Conservation (phyloP, 1,140 invertebrate species). For the Pogonus chalceus region DNA sequence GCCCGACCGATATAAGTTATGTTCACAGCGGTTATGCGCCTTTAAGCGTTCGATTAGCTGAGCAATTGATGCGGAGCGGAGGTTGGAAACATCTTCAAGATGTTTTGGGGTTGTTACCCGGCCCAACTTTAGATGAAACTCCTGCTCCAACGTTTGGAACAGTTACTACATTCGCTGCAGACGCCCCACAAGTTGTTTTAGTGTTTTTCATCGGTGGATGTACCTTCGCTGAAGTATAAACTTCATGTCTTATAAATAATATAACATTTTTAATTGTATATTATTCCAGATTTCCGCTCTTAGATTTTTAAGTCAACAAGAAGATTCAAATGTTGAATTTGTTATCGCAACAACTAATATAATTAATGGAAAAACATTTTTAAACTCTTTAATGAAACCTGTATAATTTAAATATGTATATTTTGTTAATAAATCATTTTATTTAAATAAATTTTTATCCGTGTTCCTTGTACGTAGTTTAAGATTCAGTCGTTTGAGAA, state of each 20-base stretch:
- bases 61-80: constrained; percentile 73
- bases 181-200: constrained; percentile 68
- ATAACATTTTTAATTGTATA: neutral
- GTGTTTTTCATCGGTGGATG: constrained; percentile 95
- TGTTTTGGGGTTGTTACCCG: constrained; percentile 47
- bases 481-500: too few species aligned
- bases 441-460: too few species aligned
- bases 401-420: neutral
- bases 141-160: constrained; percentile 19
- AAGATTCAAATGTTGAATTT: constrained; percentile 87
- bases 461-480: too few species aligned
- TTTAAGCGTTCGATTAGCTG: constrained; percentile 77
- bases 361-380: constrained; percentile 80
- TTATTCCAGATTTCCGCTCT: constrained; percentile 66
- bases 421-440: too few species aligned
- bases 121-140: constrained; percentile 47
- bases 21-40: constrained; percentile 92
- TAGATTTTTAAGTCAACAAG: constrained; percentile 82
- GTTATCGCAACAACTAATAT: constrained; percentile 87
- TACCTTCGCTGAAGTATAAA: constrained; percentile 75
- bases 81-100: constrained; percentile 62
- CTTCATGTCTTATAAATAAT: neutral
- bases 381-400: constrained; percentile 53
- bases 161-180: constrained; percentile 29
- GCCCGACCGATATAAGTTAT: constrained; percentile 84